A percentile compares a stretch with the other conserved stretches of the same genome.
phyloP scores from a whole-genome alignment of 2,797 vertebrate species.

The Phoxinus dragarum region DNA sequence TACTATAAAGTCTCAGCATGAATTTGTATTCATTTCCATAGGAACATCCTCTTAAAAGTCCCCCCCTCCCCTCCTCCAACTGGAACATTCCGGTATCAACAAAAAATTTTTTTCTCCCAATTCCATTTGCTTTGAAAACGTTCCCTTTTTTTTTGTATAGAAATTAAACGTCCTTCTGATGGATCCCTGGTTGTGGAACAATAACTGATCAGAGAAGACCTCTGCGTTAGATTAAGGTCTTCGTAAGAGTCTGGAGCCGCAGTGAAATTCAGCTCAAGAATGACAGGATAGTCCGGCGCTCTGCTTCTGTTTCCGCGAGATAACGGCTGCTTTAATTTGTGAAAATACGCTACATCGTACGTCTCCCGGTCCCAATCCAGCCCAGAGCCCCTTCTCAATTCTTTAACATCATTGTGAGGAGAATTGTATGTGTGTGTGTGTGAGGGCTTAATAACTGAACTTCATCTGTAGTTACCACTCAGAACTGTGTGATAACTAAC shows the following conservation, averaged over 20 bases:
- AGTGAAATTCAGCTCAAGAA: conserved; percentile 75
- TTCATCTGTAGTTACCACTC: conserved; percentile 64
- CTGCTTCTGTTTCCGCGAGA: conserved; percentile 83
- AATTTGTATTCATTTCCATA: conserved; percentile 24
- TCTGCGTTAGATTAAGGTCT: conserved; percentile 78
- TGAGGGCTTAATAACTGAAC: conserved; percentile 70
- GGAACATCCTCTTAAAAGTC: conserved; percentile 5
- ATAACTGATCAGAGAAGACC: conserved; percentile 54
- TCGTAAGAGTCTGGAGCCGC: conserved; percentile 75
- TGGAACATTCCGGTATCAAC: conserved; percentile 42
- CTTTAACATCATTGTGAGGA: conserved; percentile 56
- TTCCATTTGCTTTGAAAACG: conserved; percentile 28
- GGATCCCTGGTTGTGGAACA: conserved; percentile 55
- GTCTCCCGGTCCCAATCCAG: conserved; percentile 43
- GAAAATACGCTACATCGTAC: conserved; percentile 60
- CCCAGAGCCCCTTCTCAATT: conserved; percentile 48
- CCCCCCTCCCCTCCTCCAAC: neutral
- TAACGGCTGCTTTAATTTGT: conserved; percentile 80
- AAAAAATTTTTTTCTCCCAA: conserved; percentile 52
- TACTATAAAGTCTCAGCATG: neutral
- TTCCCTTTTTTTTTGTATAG: conserved; percentile 15
- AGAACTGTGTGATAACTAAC: conserved; percentile 75
- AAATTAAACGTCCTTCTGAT: conserved; percentile 47
- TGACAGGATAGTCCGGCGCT: conserved; percentile 79
- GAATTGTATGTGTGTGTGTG: conserved; percentile 61